Base-by-base conservation (phyloP, 2,113 vertebrate species). In the Mungos mungo region DNA sequence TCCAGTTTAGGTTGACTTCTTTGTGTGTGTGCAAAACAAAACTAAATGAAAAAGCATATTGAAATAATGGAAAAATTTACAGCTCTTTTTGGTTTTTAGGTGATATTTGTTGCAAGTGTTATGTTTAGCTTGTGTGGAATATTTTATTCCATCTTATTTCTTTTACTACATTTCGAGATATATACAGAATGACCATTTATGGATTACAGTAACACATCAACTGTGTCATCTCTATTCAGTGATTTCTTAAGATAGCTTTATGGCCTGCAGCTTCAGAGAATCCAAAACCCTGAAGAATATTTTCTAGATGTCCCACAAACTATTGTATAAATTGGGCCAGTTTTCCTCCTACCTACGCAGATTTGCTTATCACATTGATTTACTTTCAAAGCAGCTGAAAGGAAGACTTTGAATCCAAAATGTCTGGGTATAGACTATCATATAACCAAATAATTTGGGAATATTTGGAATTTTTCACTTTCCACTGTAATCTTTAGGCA, bases 371-470 rank as follows among this genome's bases (percentile, higher is more conserved):
- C 7, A 33, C 2, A 76, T 76, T 88, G 47, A 19, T 45, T 23
- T 77, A 6, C 45, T 93, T 96, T 95, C 52, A 96, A 63, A 81
- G 19, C 45, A 38, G 5, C 35, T 69, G 25, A 84, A 96, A 83
- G 16, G 45, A 95, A 95, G 90, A 60, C 23, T 31, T 54, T 16
- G 2, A 33, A n/a, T 93, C 11, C 23, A 50, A 83, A 96, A 29
- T 9, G 85, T 80, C 35, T 38, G 7, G 18, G 63, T 90, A 2
- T 41, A 68, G 35, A 80, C 9, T 54, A 25, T 82, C 52, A 74
- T 2, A 29, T 52, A 74, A 92, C 8, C 23, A 91, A 95, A 92
- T 77, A n/a, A 89, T 71, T 10, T 66, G 45, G 3, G 84, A 60
- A 63, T 50, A 47, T 71, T 81, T 21, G 15, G 23, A 54, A 60